These are phyloP conservation scores for Podarcis raffonei DNA, from an alignment of 2,113 vertebrate genomes.

Conservation along the genomic window DNA sequence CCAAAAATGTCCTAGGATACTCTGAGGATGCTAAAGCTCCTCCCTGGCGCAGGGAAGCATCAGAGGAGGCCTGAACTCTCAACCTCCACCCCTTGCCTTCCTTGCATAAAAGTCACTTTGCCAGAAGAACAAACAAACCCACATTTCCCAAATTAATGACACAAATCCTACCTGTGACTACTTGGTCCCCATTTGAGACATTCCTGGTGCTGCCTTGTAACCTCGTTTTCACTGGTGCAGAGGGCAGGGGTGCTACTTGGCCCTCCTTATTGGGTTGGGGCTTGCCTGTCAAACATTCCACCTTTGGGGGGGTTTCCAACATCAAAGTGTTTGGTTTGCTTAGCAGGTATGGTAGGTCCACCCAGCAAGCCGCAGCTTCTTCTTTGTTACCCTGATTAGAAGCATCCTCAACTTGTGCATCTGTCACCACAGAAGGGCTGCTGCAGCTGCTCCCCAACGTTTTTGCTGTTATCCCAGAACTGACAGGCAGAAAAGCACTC, in stretches of 20 bases:
- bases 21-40: neutral
- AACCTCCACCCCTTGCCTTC: neutral
- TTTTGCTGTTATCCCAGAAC: neutral
- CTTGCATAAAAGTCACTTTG: neutral
- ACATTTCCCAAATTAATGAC: neutral
- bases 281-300: neutral
- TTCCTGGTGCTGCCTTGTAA: neutral
- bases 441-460: neutral
- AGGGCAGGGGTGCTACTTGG: slow-evolving; percentile 12
- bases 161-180: slow-evolving; percentile 50
- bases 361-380: neutral
- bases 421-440: neutral
- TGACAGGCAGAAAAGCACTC: neutral
- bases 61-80: neutral
- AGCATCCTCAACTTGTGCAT: neutral
- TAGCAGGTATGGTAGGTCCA: neutral
- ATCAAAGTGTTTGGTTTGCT: neutral
- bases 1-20: neutral
- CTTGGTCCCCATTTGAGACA: neutral
- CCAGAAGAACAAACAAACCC: neutral
- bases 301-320: neutral
- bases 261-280: slow-evolving; percentile 53
- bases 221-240: neutral
- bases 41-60: neutral
- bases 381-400: neutral